These are phyloP conservation scores for Drosophila kepulauana DNA, from an alignment of 1,140 invertebrate species.

Conservation along the genomic window DNA sequence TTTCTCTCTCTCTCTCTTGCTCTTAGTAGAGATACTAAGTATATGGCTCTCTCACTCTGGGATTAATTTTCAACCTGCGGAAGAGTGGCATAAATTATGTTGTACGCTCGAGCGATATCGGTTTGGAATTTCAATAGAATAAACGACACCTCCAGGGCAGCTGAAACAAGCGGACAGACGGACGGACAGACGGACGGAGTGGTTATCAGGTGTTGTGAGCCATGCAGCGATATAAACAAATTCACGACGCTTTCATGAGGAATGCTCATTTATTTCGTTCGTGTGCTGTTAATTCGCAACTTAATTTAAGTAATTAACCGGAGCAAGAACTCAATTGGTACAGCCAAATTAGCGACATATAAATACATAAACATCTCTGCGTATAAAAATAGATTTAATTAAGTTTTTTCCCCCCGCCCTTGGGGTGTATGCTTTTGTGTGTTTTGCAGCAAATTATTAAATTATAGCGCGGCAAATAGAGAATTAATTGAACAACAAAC, in stretches of 20 bases:
- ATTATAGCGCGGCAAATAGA: slow-evolving; percentile 15
- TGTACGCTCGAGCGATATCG: slow-evolving; percentile 32
- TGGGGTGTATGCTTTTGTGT: background rate
- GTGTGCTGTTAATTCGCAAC: slow-evolving; percentile 1
- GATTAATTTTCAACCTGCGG: slow-evolving; percentile 16
- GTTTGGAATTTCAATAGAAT: slow-evolving; percentile 37
- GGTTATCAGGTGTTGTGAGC: slow-evolving; percentile 30
- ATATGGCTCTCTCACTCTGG: slow-evolving; percentile 5
- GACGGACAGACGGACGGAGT: background rate
- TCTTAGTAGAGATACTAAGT: background rate
- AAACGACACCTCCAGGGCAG: background rate
- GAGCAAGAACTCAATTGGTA: background rate
- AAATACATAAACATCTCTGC: background rate
- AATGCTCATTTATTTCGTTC: slow-evolving; percentile 6
- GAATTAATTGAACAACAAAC: slow-evolving; percentile 30
- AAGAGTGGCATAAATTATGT: slow-evolving; percentile 69
- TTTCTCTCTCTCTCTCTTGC: background rate
- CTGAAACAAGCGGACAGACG: background rate
- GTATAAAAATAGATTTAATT: slow-evolving; percentile 11
- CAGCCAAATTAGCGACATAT: background rate
- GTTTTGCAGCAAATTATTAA: slow-evolving; percentile 11
- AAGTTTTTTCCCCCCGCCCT: background rate
- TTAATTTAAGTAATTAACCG: slow-evolving; percentile 11
- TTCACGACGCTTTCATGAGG: slow-evolving; percentile 1
- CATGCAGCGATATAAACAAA: slow-evolving; percentile 17